Percentiles rank a stretch among this genome's conserved stretches.
These are phyloP conservation scores for Psophia crepitans DNA, from an alignment of 2,113 vertebrate genomes.

Conservation along the genomic window DNA sequence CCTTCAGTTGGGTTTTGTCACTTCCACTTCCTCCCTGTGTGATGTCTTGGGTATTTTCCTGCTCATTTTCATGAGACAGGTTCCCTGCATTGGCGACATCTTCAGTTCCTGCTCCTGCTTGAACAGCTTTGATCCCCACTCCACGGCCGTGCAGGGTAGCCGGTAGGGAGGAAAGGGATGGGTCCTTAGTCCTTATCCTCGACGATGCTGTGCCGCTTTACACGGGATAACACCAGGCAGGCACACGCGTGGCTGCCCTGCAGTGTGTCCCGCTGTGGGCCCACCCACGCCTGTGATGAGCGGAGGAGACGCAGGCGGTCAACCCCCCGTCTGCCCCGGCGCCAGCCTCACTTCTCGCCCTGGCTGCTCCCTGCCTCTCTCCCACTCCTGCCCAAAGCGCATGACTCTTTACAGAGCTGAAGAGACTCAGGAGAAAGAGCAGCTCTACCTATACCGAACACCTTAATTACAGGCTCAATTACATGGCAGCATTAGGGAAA, in stretches of 20 bases:
- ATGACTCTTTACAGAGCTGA: not conserved
- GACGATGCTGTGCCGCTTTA: too few relatives aligned
- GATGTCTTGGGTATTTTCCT: not conserved
- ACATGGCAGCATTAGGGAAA: not conserved
- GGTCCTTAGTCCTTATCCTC: not conserved
- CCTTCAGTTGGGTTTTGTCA: not conserved
- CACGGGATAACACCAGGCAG: not conserved
- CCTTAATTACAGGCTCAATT: not conserved
- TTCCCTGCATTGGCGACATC: not conserved
- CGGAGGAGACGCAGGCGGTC: not conserved
- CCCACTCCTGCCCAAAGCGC: not conserved
- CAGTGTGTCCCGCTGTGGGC: not conserved
- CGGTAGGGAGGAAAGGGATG: not conserved
- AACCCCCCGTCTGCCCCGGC: accelerated
- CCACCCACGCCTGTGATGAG: not conserved
- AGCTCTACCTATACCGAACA: not conserved
- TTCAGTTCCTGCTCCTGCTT: not conserved
- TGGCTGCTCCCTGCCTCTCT: not conserved
- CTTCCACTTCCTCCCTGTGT: not conserved
- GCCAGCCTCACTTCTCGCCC: not conserved
- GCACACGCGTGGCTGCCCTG: not conserved
- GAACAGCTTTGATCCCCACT: not conserved
- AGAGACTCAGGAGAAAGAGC: not conserved
- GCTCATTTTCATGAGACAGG: not conserved
- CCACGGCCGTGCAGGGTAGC: accelerated